Evolutionary conservation across 2,888 invertebrate genomes (phyloP), one percentile per base, ranked within the genome.

Genomic region (Chromoteleia sp.): DNA sequence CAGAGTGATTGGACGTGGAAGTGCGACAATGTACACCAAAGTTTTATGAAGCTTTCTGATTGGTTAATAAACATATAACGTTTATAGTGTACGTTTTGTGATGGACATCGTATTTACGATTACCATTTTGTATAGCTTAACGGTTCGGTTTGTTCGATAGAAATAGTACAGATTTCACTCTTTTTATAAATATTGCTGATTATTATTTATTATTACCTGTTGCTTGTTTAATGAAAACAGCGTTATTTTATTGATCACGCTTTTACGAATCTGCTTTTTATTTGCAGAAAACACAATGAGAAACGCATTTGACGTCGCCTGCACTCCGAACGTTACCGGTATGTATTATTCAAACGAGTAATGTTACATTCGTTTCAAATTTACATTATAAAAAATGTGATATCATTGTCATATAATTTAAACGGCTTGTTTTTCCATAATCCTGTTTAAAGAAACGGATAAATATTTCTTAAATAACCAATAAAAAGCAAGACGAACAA

Each of bases 1-100:
- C 1, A n/a, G n/a, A n/a, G 30, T 30, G 29, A 52, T 52, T 29
- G 52, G 30, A 52, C 15, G 15, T n/a, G 7, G 1, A 52, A 30
- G 14, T 14, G 52, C 30, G 15, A 52, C 8, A 52, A 14, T 30
- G 52, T 52, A 52, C 15, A 21, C n/a, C 12, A 1, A 25, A 50
- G 25, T 50, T 21, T 50, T 50, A 50, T 12, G 21, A 21, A 21
- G 50, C 50, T 6, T 50, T 50, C 25, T 50, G 50, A 50, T 50
- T 50, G 50, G 25, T 0, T 25, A 50, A 50, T 50, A 12, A 50
- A 50, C 25, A 25, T 50, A 50, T 17, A 25, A 50, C 12, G 7
- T 15, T 7, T 2, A 25, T 12, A 50, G n/a, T n/a, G 1, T 25
- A 10, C 5, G 25, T 25, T 25, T 50, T 12, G 5, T 15, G 25